Evolutionary conservation across 1,140 invertebrate genomes (phyloP).

Genomic region (Linepithema humile): DNA sequence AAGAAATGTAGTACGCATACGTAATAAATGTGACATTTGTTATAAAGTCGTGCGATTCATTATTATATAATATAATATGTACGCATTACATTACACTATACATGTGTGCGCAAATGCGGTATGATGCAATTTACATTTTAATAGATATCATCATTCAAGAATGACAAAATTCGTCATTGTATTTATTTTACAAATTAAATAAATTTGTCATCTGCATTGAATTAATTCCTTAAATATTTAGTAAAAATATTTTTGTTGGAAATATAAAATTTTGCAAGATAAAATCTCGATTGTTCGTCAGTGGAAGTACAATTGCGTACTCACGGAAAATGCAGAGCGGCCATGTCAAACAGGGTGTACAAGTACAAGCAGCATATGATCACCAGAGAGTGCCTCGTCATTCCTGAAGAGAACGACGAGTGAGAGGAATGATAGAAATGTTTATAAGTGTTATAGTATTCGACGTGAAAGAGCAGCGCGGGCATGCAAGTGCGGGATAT

Average conservation of each 20-base stretch:
- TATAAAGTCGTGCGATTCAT: background rate
- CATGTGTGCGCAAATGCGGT: background rate
- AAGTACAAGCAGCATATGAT: constrained; percentile 83
- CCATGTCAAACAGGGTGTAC: constrained; percentile 82
- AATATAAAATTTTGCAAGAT: background rate
- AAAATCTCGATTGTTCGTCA: background rate
- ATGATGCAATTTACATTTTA: background rate
- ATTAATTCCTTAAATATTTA: background rate
- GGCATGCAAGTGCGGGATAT: background rate
- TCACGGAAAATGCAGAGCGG: constrained; percentile 82
- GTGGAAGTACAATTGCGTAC: constrained; percentile 67
- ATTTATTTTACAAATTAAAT: background rate
- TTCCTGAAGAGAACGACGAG: constrained; percentile 74
- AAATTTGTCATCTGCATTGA: background rate
- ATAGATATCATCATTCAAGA: background rate
- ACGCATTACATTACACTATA: background rate
- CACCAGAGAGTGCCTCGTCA: constrained; percentile 82
- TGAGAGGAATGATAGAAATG: background rate
- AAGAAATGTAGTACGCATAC: background rate
- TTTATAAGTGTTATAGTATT: background rate
- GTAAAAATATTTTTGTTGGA: no score
- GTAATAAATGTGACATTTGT: background rate
- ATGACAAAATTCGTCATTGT: background rate
- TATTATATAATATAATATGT: no score
- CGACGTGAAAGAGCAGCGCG: background rate